Conservation (phyloP, 2,888 invertebrate species). For the Tetragnatha montana region DNA sequence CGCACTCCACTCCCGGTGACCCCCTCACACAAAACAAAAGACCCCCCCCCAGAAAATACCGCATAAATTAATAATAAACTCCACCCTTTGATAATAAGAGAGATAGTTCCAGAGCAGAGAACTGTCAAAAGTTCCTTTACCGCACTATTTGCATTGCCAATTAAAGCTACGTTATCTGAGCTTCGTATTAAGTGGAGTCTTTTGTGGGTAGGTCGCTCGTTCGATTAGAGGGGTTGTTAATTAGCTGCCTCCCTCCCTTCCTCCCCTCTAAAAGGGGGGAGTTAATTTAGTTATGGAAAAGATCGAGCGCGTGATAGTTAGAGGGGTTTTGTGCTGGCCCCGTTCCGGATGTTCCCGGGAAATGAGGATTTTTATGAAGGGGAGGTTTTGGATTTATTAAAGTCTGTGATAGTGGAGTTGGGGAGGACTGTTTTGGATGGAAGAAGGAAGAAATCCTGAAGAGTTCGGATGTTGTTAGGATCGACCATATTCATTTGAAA, state of each 20-base stretch:
- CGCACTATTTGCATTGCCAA: constrained; percentile 53
- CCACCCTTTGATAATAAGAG: constrained; percentile 8
- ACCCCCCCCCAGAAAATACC: background rate
- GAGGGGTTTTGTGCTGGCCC: background rate
- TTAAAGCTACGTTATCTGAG: constrained; percentile 58
- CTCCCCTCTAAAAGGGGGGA: background rate
- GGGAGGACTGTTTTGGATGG: too few species aligned
- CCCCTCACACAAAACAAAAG: too few species aligned
- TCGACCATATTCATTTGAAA: too few species aligned
- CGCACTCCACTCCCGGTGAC: too few species aligned
- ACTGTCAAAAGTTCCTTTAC: constrained; percentile 17
- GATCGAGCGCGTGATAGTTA: background rate
- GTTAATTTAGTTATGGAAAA: constrained; percentile 17
- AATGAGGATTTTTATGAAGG: background rate
- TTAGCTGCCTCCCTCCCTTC: constrained; percentile 29
- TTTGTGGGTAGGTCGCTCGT: constrained; percentile 14
- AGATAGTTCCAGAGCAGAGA: background rate
- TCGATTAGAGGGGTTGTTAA: constrained; percentile 54
- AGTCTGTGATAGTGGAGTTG: too few species aligned
- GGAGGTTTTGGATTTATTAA: background rate
- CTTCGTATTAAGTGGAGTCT: constrained; percentile 45
- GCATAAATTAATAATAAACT: constrained; percentile 31
- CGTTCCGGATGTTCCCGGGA: background rate
- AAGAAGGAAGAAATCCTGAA: too few species aligned
- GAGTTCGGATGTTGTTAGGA: too few species aligned